Evolutionary conservation across 2,888 invertebrate genomes (phyloP).

Genomic region (Torymus aiolomorphi): DNA sequence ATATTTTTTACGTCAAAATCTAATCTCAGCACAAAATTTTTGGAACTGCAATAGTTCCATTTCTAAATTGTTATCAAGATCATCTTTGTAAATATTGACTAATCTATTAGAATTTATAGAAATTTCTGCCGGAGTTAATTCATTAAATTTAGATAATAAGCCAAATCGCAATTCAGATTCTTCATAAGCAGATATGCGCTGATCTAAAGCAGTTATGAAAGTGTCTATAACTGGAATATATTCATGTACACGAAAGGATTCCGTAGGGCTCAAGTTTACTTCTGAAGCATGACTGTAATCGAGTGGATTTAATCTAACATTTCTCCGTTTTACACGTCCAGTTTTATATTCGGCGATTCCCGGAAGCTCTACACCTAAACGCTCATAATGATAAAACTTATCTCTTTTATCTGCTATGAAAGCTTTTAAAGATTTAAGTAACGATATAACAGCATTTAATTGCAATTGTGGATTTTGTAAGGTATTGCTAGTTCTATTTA

Average conservation of each 20-base stretch:
- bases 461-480: slow-evolving; percentile 39
- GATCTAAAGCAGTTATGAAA: slow-evolving; percentile 44
- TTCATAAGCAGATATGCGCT: slow-evolving; percentile 27
- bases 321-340: slow-evolving; percentile 6
- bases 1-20: not conserved
- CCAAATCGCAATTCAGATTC: slow-evolving; percentile 4
- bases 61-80: slow-evolving; percentile 9
- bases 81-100: no score
- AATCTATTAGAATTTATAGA: not conserved
- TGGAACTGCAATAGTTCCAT: slow-evolving; percentile 12
- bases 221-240: slow-evolving; percentile 46
- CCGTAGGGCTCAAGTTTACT: no score
- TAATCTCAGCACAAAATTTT: not conserved
- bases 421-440: slow-evolving; percentile 29
- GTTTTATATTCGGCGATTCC: slow-evolving; percentile 14
- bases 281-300: no score
- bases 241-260: not conserved
- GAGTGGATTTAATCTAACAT: slow-evolving; percentile 14
- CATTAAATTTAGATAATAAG: slow-evolving; percentile 6
- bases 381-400: slow-evolving; percentile 30
- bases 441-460: slow-evolving; percentile 30
- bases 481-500: slow-evolving; percentile 45
- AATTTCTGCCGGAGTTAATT: not conserved
- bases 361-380: slow-evolving; percentile 25
- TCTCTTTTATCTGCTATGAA: no score